Base-by-base conservation (phyloP, 1,140 invertebrate species). In the Pseudoatta argentina region DNA sequence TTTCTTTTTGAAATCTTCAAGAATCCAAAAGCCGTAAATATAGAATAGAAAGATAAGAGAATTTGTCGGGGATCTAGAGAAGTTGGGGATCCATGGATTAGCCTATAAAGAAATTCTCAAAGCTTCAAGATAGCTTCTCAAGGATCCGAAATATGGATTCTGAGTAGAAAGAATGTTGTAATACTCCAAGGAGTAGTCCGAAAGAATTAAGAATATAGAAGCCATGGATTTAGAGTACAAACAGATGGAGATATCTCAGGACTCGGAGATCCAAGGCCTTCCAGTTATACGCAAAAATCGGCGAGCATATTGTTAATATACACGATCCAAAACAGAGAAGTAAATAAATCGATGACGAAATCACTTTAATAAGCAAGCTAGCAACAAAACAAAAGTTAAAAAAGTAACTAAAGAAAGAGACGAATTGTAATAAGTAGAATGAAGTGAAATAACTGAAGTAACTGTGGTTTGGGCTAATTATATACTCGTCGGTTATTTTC, bases 381-480 rank as follows among this genome's bases (percentile, higher is more conserved):
- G 64, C 34, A 81, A 57, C 51, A 69, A 66, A 44, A 21, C 16
- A 48, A 83, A 75, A 75, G 12, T 24, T 51, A 34, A 63, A 83
- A 83, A 48, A n/a, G 39, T 44, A 53, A 39, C 10, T 64, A 51
- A 48, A 82, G 39, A 61, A 21, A 72, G 24, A 83, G 69, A 75
- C 55, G 44, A 73, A 82, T 73, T 34, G 53, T 82, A 82, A 83
- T 61, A 73, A 73, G 44, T 75, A 61, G 39, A 8, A 44, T 27
- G 48, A 73, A 83, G 27, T 27, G 66, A 69, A 67, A n/a, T 67
- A 72, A 76, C 53, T 72, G 51, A 57, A 66, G 53, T 27, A 79
- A 79, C 55, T 78, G 76, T 66, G 75, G 57, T 72, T 87, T 78
- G 61, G 88, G 78, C 85, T 67, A 61, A 71, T 48, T 67, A 55